Evolutionary conservation across 1,140 invertebrate genomes (phyloP), one percentile per base, ranked within the genome.

Genomic region (Philotrypesis tridentata): DNA sequence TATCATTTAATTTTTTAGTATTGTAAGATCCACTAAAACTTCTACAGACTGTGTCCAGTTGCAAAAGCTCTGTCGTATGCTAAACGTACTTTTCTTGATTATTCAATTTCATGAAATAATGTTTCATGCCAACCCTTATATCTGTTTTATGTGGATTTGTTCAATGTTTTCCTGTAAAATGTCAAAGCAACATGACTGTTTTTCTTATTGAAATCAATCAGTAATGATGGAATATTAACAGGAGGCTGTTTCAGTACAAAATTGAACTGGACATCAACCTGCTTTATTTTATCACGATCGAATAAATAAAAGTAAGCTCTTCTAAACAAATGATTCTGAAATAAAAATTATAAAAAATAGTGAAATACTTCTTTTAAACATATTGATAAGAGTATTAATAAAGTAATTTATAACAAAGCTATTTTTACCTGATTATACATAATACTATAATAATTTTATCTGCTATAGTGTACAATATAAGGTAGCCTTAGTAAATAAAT

Each of bases 371-470:
- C 21, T 75, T 0, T 72, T 43, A n/a, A 25, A 5, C 60, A 27
- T 5, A 55, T n/a, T 17, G 7, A 21, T 17, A 23, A 80, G 72
- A 82, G 27, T 12, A n/a, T n/a, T 55, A 3, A 5, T 14, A 2
- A 55, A 48, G 17, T 21, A 21, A 7, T 21, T 75, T 76, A 73
- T 73, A 61, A 2, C 55, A 78, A 76, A 70, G 48, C 25, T 25
- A 80, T 48, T 37, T 84, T 91, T 93, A 97, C 96, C 94, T 98
- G 98, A 91, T 99, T 98, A 92, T 99, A 99, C 98, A 99, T 99
- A 85, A n/a, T n/a, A n/a, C n/a, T n/a, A n/a, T n/a, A n/a, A 99
- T 98, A 89, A 99, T 99, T 93, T 99, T 99, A 90, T 99, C 99
- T 37, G 98, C 99, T 82, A 97, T 98, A 0, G 98, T 99, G 89